Evolutionary conservation across 1,140 invertebrate genomes (phyloP).

Genomic region (Antheraea mylitta): DNA sequence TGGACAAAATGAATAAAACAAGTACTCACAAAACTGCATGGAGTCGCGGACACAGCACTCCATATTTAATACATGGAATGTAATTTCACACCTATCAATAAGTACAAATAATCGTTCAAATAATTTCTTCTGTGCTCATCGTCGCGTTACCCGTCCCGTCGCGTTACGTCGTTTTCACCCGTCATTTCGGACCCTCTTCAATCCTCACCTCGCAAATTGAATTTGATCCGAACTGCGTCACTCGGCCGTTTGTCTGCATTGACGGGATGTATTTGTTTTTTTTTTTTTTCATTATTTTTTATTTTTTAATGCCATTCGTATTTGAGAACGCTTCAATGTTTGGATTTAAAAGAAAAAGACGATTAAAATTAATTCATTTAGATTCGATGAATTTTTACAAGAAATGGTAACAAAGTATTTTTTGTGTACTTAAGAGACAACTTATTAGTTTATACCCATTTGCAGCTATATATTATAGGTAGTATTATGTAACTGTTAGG

Average conservation of each 20-base stretch:
- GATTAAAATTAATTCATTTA: too few relatives aligned
- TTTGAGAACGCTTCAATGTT: too few relatives aligned
- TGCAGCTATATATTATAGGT: too few relatives aligned
- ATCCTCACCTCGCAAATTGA: conserved; percentile 68
- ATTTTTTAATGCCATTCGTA: neutral
- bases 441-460: too few relatives aligned
- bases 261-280: conserved; percentile 41
- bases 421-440: too few relatives aligned
- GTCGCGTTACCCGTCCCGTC: conserved; percentile 21
- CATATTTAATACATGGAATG: neutral
- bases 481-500: too few relatives aligned
- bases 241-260: conserved; percentile 62
- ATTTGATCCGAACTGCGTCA: conserved; percentile 67
- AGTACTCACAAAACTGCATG: neutral
- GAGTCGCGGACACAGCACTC: too few relatives aligned
- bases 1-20: too few relatives aligned
- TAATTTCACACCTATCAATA: neutral
- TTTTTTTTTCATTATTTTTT: neutral
- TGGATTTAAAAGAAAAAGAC: too few relatives aligned
- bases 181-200: conserved; percentile 65
- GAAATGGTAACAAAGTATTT: too few relatives aligned
- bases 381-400: too few relatives aligned
- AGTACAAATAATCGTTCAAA: conserved; percentile 24
- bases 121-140: conserved; percentile 27
- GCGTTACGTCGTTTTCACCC: conserved; percentile 38